phyloP scores from a whole-genome alignment of 2,888 invertebrate species.

The Pachymerium ferrugineum region DNA sequence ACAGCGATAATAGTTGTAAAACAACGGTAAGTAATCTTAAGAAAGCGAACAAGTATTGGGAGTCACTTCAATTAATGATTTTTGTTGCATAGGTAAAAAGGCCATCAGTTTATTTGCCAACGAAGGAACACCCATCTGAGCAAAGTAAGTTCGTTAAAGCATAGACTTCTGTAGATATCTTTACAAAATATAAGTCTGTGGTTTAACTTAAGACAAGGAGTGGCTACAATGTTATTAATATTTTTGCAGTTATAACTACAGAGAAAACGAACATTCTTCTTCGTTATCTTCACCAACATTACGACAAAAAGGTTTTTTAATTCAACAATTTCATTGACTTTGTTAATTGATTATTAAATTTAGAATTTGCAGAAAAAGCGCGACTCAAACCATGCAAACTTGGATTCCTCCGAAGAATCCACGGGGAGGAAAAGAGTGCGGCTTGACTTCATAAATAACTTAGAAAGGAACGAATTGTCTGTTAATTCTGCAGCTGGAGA shows the following conservation, averaged over 20 bases:
- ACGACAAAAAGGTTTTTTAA: constrained; percentile 83
- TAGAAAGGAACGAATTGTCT: constrained; percentile 29
- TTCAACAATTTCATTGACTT: too few species aligned
- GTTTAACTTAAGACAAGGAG: too few species aligned
- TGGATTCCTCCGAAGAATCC: constrained; percentile 31
- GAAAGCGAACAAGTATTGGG: not conserved
- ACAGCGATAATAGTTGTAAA: constrained; percentile 75
- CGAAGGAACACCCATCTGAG: constrained; percentile 86
- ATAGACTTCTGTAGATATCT: not conserved
- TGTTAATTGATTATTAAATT: not conserved
- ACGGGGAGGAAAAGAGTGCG: constrained; percentile 33
- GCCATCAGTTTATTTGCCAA: constrained; percentile 85
- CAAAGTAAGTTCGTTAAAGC: constrained; percentile 63
- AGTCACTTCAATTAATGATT: too few species aligned
- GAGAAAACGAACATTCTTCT: constrained; percentile 91
- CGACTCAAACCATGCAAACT: constrained; percentile 32
- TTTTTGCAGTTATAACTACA: constrained; percentile 79
- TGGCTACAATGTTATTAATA: too few species aligned
- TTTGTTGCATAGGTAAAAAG: constrained; percentile 58
- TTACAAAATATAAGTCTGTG: too few species aligned
- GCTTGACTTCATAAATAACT: constrained; percentile 27
- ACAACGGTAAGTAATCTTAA: constrained; percentile 43
- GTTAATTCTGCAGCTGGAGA: constrained; percentile 27
- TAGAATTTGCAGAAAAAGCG: constrained; percentile 35
- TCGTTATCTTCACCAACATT: constrained; percentile 89